A percentile compares a stretch with the other conserved stretches of the same genome.
Conservation (phyloP, 1,140 invertebrate genomes). For the Lanistes nyassanus region DNA sequence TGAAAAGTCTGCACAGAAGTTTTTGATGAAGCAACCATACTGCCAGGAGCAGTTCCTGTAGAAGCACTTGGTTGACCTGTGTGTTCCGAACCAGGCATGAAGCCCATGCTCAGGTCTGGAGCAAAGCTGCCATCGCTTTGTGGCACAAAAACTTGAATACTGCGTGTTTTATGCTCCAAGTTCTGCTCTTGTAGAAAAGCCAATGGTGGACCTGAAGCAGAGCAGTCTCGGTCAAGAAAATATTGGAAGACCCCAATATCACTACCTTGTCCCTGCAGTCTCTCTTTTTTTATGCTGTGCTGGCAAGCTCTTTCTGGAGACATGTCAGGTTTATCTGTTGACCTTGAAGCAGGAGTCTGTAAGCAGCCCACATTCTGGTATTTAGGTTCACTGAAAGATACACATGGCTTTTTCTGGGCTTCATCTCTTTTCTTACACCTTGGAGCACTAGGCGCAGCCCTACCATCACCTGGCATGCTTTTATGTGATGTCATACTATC, state of each 20-base stretch:
- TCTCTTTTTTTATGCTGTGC: neutral
- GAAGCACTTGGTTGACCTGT: too few species aligned
- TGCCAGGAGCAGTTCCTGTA: too few species aligned
- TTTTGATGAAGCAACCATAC: too few species aligned
- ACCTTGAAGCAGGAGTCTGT: neutral
- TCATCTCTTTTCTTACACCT: neutral
- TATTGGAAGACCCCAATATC: constrained; percentile 28
- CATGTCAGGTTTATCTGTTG: neutral
- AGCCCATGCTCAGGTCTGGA: constrained; percentile 21
- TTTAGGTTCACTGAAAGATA: neutral
- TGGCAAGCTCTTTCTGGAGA: neutral
- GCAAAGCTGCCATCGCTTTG: neutral
- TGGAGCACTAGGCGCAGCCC: neutral
- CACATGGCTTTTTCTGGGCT: neutral
- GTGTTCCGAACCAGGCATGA: neutral
- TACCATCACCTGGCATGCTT: neutral
- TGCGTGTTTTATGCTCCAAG: neutral
- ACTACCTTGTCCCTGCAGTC: neutral
- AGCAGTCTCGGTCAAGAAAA: constrained; percentile 20
- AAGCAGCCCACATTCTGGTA: neutral
- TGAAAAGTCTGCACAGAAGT: too few species aligned
- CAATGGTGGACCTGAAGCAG: constrained; percentile 10
- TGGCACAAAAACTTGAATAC: neutral
- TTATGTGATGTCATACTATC: neutral
- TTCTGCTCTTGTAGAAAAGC: neutral